Conservation (phyloP, 1,140 invertebrate genomes). For the Bicyclus anynana region DNA sequence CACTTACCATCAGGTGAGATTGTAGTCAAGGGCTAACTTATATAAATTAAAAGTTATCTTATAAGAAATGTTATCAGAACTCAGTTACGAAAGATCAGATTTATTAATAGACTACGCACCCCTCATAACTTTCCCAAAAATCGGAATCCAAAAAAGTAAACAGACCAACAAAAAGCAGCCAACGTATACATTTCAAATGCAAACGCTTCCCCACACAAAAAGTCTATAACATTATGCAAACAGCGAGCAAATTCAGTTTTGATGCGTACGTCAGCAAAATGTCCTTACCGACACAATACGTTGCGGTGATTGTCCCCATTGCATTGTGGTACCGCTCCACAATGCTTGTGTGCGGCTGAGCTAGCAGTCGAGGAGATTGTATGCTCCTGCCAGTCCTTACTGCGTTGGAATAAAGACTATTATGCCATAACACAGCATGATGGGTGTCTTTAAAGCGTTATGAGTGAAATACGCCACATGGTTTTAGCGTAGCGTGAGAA, state of each 20-base stretch:
- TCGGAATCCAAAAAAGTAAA: too few relatives aligned
- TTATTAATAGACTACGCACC: too few relatives aligned
- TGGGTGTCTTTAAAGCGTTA: neutral
- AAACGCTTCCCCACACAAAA: neutral
- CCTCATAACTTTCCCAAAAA: too few relatives aligned
- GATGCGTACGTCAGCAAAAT: constrained; percentile 2
- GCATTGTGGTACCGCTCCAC: constrained; percentile 16
- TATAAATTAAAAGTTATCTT: too few relatives aligned
- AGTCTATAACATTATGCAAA: neutral
- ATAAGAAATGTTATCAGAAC: too few relatives aligned
- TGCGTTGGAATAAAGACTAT: neutral
- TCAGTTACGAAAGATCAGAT: too few relatives aligned
- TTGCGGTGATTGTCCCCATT: constrained; percentile 12
- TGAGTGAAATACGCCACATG: neutral
- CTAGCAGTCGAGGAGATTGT: neutral
- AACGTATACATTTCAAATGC: neutral
- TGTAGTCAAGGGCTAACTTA: too few relatives aligned
- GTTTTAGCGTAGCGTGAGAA: neutral
- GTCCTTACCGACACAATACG: constrained; percentile 18
- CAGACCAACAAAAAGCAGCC: neutral
- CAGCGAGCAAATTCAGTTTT: neutral
- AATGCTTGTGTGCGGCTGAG: constrained; percentile 7
- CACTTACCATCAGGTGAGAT: too few relatives aligned
- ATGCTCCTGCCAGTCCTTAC: neutral
- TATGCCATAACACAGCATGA: neutral